Evolutionary conservation across 2,888 invertebrate genomes (phyloP).

Genomic region (Nomada fucata): DNA sequence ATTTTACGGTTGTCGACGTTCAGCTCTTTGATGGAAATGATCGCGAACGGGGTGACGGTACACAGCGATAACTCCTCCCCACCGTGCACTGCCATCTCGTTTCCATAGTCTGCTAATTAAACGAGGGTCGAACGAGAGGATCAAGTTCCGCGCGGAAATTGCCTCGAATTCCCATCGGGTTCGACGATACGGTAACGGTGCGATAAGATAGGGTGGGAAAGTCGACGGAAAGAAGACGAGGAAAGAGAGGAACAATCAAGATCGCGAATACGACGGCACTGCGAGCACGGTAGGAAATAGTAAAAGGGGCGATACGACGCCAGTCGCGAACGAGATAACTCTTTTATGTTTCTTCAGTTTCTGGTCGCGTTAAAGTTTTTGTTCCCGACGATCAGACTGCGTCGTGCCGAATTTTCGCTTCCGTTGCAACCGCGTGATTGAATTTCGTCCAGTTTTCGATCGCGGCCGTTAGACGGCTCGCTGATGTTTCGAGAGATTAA

Average conservation of each 20-base stretch:
- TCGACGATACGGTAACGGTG: constrained; percentile 5
- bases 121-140: constrained; percentile 1
- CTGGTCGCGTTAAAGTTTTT: constrained; percentile 62
- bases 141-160: constrained; percentile 50
- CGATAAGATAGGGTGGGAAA: neutral
- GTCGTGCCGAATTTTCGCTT: constrained; percentile 11
- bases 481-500: too few species aligned
- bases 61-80: neutral
- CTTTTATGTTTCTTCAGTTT: constrained; percentile 72
- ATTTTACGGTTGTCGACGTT: constrained; percentile 1
- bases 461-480: too few species aligned
- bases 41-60: constrained; percentile 12
- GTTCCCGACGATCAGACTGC: neutral
- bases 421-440: neutral
- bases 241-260: constrained; percentile 36
- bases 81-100: constrained; percentile 27
- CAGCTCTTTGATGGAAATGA: neutral
- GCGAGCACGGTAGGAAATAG: constrained; percentile 72
- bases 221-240: constrained; percentile 19
- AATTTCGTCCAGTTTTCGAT: neutral
- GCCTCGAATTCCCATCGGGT: constrained; percentile 38
- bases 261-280: constrained; percentile 61
- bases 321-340: constrained; percentile 73
- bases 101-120: constrained; percentile 61
- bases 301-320: constrained; percentile 66